Evolutionary conservation across 2,113 vertebrate species (phyloP), one percentile per base, ranked within the genome.

Genomic region (Pandion haliaetus): DNA sequence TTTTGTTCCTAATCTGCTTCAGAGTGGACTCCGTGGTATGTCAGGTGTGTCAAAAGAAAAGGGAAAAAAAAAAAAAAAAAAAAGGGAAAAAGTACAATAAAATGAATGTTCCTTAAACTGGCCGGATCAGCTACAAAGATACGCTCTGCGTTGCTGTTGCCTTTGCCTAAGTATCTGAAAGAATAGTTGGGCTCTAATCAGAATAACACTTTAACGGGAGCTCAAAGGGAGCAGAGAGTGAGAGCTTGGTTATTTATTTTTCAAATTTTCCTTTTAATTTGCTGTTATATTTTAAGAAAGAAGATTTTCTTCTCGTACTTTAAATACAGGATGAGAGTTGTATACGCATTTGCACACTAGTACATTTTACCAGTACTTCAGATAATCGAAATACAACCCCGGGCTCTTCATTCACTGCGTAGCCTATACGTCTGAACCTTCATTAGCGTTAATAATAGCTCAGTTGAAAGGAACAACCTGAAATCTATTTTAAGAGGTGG

Each of bases 361-460:
- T 45, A 5, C 29, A 25, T 65, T 92, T 80, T 31, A 36, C 14
- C 52, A 24, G 13, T n/a, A 19, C 17, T 19, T 86, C 40, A 40
- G 34, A 8, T 54, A 63, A 24, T 55, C 17, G 26, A 72, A 87
- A 55, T 54, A 47, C 42, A 69, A 4, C 3, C 14, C 52, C 3
- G 9, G 25, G 14, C 10, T 34, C 79, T 74, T 61, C 57, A 23
- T 52, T 78, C 21, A 3, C 28, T 23, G 58, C 34, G 11, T 20
- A 67, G 71, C 54, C 29, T 31, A 7, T 31, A 12, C 21, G 28
- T 45, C 57, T 57, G 87, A 85, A 96, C 96, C 92, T 94, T 98
- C 97, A 97, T 98, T 97, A 97, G 74, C 40, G 34, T 76, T 93
- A 95, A 98, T 97, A 97, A 97, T 57, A 96, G 88, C 66, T 95